Evolutionary conservation across 2,888 invertebrate genomes (phyloP).

Genomic region (Apodemia mormo): DNA sequence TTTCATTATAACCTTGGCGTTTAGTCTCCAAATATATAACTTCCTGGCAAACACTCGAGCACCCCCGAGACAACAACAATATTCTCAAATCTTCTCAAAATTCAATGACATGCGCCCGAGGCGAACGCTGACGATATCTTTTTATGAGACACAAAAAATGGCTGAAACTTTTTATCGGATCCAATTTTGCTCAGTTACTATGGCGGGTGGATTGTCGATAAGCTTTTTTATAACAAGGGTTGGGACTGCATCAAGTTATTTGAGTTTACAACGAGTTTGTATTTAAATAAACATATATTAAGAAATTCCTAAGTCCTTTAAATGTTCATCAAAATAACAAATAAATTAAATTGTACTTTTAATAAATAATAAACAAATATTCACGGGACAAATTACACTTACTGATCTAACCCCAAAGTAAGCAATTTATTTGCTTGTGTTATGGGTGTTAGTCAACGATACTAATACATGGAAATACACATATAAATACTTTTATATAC

Average conservation of each 20-base stretch:
- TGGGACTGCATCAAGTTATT: slow-evolving; percentile 28
- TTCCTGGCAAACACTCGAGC: slow-evolving; percentile 11
- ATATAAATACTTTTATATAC: no score
- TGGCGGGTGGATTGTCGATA: slow-evolving; percentile 27
- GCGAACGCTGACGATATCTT: slow-evolving; percentile 23
- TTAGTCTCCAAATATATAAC: slow-evolving; percentile 15
- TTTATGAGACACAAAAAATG: slow-evolving; percentile 30
- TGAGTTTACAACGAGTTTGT: slow-evolving; percentile 16
- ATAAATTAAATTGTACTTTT: no score
- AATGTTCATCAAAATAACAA: no score
- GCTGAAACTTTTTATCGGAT: slow-evolving; percentile 28
- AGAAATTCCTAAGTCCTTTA: neutral
- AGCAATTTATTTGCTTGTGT: no score
- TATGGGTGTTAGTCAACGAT: no score
- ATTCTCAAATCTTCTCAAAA: slow-evolving; percentile 20
- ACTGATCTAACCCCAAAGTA: no score
- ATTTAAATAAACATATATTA: slow-evolving; percentile 18
- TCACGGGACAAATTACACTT: no score
- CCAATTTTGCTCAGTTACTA: slow-evolving; percentile 27
- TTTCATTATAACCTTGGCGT: slow-evolving; percentile 13
- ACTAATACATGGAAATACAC: no score
- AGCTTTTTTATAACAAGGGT: slow-evolving; percentile 25
- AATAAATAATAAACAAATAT: no score
- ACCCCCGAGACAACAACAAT: slow-evolving; percentile 14
- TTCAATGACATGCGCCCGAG: slow-evolving; percentile 21